Base-by-base conservation (phyloP, 2,888 invertebrate genomes). In the Ectobius pallidus region DNA sequence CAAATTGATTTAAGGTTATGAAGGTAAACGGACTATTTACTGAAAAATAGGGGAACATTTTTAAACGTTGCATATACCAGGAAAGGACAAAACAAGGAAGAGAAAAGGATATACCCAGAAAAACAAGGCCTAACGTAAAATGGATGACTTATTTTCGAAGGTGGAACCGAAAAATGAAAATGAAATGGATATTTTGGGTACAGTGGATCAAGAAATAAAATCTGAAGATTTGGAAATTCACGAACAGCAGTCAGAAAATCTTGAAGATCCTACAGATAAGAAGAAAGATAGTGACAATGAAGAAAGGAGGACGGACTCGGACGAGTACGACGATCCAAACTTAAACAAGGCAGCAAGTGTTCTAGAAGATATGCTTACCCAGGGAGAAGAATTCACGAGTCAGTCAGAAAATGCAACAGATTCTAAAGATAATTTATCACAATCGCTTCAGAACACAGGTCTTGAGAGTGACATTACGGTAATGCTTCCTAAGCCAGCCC, bases 281-380 rank as follows among this genome's bases (percentile, higher is more conserved):
- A 73, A 69, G 22, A 42, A 46, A 11, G 73, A 75, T 34, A 71
- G 71, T 71, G 70, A 70, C 32, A 52, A 25, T 63, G 70, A 73
- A 3, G 69, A 65, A 25, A 9, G 30, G 14, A 68, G 71, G 58
- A 67, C 74, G 25, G 75, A 75, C 61, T 73, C 74, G 9, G 76
- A 75, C 44, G 71, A 75, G 52, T 67, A 72, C 61, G 73, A 75
- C 3, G 73, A 72, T 44, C 32, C 67, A 22, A 70, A 72, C 22
- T 49, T 73, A 22, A 49, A 42, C 49, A 69, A 70, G 22, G 71
- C 71, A 44, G 74, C 73, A 18, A 73, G 63, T 62, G 72, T 69
- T 27, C 73, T 76, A 16, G 76, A 76, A 39, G 74, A 74, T 67
- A 76, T 74, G 27, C 69, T 76, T 42, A 74, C 70, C 22, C 72